Evolutionary conservation across 1,140 invertebrate species (phyloP).

Genomic region (Neotoxoptera formosana): DNA sequence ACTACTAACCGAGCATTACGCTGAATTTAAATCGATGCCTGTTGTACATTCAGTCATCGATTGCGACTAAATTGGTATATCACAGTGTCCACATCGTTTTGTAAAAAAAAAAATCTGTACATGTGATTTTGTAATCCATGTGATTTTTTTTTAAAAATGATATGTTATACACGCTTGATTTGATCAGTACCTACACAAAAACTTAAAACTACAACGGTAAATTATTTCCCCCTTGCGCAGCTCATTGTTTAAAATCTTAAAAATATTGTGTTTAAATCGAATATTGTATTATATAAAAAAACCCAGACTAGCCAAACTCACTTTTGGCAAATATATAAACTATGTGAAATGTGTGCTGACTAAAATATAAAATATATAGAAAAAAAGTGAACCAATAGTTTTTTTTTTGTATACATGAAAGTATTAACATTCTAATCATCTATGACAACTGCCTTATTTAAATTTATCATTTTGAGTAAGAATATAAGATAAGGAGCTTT

Average conservation of each 20-base stretch:
- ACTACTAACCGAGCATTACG: neutral
- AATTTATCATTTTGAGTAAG: neutral
- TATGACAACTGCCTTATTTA: neutral
- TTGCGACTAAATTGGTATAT: neutral
- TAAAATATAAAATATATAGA: too few relatives aligned
- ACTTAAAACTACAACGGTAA: neutral
- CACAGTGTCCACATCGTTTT: neutral
- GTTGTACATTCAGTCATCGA: neutral
- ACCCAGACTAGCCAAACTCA: neutral
- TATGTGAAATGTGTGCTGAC: neutral
- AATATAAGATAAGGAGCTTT: neutral
- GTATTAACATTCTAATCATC: neutral
- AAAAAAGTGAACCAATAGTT: too few relatives aligned
- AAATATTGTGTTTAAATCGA: neutral
- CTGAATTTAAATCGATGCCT: neutral
- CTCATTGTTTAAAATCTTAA: neutral
- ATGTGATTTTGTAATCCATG: neutral
- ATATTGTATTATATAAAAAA: too few relatives aligned
- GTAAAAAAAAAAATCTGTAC: neutral
- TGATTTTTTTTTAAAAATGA: neutral
- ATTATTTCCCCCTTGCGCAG: neutral
- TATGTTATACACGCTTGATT: neutral
- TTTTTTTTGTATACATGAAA: neutral
- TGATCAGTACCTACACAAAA: neutral
- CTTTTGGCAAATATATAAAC: neutral